These are phyloP conservation scores for Liasis olivaceus DNA, from an alignment of 2,797 vertebrate species.

Conservation along the genomic window DNA sequence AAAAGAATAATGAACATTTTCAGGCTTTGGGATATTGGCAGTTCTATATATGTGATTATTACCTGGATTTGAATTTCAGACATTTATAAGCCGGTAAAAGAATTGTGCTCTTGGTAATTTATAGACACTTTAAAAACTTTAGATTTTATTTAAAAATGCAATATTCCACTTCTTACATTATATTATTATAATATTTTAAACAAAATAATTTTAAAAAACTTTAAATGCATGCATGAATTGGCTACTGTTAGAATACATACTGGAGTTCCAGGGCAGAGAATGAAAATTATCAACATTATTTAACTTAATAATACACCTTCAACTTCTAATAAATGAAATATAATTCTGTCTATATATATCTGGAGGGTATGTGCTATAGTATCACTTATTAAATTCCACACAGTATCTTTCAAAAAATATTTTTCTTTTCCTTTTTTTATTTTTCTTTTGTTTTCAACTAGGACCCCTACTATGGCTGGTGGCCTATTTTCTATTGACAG, in stretches of 20 bases:
- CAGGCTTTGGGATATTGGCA: fast-evolving
- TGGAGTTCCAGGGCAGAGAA: neutral
- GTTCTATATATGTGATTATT: slow-evolving; percentile 3
- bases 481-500: slow-evolving; percentile 97
- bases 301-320: slow-evolving; percentile 20
- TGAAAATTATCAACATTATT: neutral
- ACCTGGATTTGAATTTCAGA: slow-evolving; percentile 38
- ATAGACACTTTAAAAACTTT: slow-evolving; percentile 27
- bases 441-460: slow-evolving; percentile 74
- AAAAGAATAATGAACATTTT: neutral
- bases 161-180: slow-evolving; percentile 23
- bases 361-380: slow-evolving; percentile 64
- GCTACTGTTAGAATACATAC: neutral
- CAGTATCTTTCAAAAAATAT: slow-evolving; percentile 72
- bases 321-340: slow-evolving; percentile 18
- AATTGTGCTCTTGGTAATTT: slow-evolving; percentile 32
- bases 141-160: slow-evolving; percentile 13
- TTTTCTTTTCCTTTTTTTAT: slow-evolving; percentile 50
- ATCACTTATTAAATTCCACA: slow-evolving; percentile 60
- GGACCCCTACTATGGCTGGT: slow-evolving; percentile 98
- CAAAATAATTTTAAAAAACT: slow-evolving; percentile 23
- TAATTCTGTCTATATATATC: slow-evolving; percentile 24
- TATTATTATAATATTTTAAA: neutral
- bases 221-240: neutral
- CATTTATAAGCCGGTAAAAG: slow-evolving; percentile 29